A percentile compares a stretch with the other conserved stretches of the same genome.
Conservation (phyloP, 2,797 vertebrate species). For the Typhlichthys subterraneus region DNA sequence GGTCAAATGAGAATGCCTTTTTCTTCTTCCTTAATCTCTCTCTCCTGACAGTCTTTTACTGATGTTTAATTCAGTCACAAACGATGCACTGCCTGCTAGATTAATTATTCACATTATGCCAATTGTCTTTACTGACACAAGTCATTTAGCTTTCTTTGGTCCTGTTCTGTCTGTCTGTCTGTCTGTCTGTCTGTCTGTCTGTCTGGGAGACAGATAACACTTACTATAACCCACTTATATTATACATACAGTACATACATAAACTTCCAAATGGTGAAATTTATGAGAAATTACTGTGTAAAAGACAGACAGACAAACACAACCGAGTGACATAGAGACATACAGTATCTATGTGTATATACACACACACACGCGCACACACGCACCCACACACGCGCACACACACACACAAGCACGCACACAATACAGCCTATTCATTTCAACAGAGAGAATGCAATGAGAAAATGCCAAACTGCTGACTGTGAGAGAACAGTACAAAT, state of each 20-base stretch:
- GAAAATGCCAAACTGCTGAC: slow-evolving; percentile 75
- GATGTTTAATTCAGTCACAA: slow-evolving; percentile 64
- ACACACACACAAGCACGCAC: slow-evolving; percentile 31
- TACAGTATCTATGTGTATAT: slow-evolving; percentile 12
- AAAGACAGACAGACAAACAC: slow-evolving; percentile 9
- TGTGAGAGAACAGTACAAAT: slow-evolving; percentile 9
- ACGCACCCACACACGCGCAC: too few species aligned
- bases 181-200: neutral
- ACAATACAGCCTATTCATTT: slow-evolving; percentile 64
- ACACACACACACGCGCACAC: slow-evolving; percentile 37
- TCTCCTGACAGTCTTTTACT: neutral
- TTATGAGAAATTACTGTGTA: neutral
- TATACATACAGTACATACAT: slow-evolving; percentile 3
- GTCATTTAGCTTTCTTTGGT: slow-evolving; percentile 11
- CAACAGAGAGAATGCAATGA: slow-evolving; percentile 69
- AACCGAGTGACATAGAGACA: neutral
- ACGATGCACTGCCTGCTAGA: slow-evolving; percentile 53
- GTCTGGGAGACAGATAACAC: slow-evolving; percentile 23
- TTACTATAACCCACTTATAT: slow-evolving; percentile 14
- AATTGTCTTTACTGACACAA: slow-evolving; percentile 47
- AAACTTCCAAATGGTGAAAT: neutral
- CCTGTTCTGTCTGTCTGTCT: neutral
- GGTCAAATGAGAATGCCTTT: neutral
- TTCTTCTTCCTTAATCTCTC: neutral
- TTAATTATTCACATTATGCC: slow-evolving; percentile 61